Percentiles rank a stretch among this genome's conserved stretches.
Conservation (phyloP, 2,113 vertebrate genomes). For the Emydura subglobosa region DNA sequence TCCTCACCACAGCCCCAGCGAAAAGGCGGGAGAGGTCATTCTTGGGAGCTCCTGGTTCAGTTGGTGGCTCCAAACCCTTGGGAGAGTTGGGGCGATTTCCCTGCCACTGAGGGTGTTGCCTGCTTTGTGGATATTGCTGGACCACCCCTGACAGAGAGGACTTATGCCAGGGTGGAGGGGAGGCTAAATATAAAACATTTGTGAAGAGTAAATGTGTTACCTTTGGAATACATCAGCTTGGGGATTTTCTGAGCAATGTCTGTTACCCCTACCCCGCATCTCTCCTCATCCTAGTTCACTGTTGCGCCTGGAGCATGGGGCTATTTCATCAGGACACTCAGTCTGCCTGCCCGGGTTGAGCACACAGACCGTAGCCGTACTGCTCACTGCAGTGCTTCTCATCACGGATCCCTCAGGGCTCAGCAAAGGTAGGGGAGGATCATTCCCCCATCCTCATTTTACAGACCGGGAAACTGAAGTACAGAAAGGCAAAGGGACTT, state of each 20-base stretch:
- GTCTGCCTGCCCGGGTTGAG: background rate
- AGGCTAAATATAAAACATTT: background rate
- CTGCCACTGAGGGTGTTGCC: background rate
- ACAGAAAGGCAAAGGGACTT: background rate
- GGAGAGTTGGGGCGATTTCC: background rate
- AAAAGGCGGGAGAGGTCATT: background rate
- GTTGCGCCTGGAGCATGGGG: background rate
- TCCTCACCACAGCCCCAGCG: background rate
- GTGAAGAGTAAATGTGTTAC: background rate
- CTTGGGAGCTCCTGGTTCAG: background rate
- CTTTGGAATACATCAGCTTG: background rate
- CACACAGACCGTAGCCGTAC: background rate
- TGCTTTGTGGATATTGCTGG: background rate
- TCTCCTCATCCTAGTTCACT: no score
- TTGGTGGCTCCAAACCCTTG: background rate
- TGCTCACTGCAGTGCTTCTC: background rate
- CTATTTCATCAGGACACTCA: background rate
- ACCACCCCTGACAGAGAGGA: background rate
- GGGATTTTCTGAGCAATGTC: background rate
- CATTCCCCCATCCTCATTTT: background rate
- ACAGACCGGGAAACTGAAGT: background rate
- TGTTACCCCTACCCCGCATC: background rate
- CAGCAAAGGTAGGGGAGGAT: background rate
- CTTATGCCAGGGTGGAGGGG: background rate
- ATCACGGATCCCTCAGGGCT: background rate